These are phyloP conservation scores for Girardinichthys multiradiatus DNA, from an alignment of 2,113 vertebrate species.

Conservation along the genomic window DNA sequence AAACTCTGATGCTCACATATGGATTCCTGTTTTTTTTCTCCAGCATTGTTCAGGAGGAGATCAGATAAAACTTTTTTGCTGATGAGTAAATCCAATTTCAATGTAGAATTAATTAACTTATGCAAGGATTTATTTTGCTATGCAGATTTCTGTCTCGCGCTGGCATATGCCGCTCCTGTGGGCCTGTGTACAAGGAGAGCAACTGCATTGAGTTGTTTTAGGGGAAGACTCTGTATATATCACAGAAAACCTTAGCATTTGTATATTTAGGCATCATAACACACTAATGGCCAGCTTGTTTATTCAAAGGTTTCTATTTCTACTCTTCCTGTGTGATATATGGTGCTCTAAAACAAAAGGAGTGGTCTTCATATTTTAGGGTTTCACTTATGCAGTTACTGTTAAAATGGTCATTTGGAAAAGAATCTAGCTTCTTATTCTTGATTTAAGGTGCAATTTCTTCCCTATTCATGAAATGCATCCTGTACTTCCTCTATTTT, in stretches of 20 bases:
- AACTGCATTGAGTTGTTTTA: slow-evolving; percentile 40
- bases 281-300: neutral
- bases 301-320: neutral
- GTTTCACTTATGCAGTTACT: too few relatives aligned
- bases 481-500: too few relatives aligned
- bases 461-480: too few relatives aligned
- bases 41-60: slow-evolving; percentile 15
- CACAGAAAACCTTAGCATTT: slow-evolving; percentile 20
- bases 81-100: slow-evolving; percentile 18
- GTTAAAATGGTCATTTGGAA: too few relatives aligned
- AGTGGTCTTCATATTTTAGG: too few relatives aligned
- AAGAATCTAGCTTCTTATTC: too few relatives aligned
- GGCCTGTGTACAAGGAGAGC: slow-evolving; percentile 19
- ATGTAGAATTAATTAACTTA: slow-evolving; percentile 17
- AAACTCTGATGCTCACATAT: slow-evolving; percentile 32
- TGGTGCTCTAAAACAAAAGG: neutral
- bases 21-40: slow-evolving; percentile 2
- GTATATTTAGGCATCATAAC: neutral
- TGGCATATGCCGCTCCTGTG: slow-evolving; percentile 27
- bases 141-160: slow-evolving; percentile 30
- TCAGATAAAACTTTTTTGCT: neutral
- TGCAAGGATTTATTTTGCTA: slow-evolving; percentile 43
- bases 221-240: slow-evolving; percentile 29
- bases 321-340: neutral
- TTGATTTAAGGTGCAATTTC: too few relatives aligned